Evolutionary conservation across 2,888 invertebrate species (phyloP).

Genomic region (Deilephila porcellus): DNA sequence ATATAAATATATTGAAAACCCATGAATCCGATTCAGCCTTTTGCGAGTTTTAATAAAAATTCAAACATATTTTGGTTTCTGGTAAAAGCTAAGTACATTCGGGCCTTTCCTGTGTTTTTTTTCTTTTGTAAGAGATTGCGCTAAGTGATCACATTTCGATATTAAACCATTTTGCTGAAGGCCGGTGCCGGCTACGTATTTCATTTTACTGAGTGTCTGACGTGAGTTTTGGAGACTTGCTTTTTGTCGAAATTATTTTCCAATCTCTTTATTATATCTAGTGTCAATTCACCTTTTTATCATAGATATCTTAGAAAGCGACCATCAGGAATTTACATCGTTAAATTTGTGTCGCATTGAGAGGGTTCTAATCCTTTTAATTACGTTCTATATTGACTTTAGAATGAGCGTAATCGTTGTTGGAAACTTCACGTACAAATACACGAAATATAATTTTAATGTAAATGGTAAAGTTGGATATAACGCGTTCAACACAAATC

Average conservation of each 20-base stretch:
- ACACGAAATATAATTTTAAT: conserved; percentile 28
- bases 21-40: conserved; percentile 68
- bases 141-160: conserved; percentile 85
- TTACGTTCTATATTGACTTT: conserved; percentile 49
- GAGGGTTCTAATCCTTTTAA: conserved; percentile 31
- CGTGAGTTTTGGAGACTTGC: conserved; percentile 81
- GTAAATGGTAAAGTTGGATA: conserved; percentile 51
- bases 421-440: conserved; percentile 14
- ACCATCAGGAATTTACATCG: conserved; percentile 6
- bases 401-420: conserved; percentile 45
- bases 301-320: conserved; percentile 34
- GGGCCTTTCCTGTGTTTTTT: conserved; percentile 73
- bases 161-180: conserved; percentile 84
- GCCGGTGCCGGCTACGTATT: conserved; percentile 82
- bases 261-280: conserved; percentile 76
- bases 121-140: conserved; percentile 84
- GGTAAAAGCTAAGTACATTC: conserved; percentile 79
- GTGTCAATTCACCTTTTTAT: conserved; percentile 68
- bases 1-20: conserved; percentile 62
- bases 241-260: conserved; percentile 81
- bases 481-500: conserved; percentile 62
- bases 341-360: background rate
- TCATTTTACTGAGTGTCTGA: conserved; percentile 85
- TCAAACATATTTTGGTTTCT: conserved; percentile 78
- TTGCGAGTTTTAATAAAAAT: conserved; percentile 72